These are phyloP conservation scores for Sternotherus odoratus DNA, from an alignment of 2,797 vertebrate genomes.

Conservation along the genomic window DNA sequence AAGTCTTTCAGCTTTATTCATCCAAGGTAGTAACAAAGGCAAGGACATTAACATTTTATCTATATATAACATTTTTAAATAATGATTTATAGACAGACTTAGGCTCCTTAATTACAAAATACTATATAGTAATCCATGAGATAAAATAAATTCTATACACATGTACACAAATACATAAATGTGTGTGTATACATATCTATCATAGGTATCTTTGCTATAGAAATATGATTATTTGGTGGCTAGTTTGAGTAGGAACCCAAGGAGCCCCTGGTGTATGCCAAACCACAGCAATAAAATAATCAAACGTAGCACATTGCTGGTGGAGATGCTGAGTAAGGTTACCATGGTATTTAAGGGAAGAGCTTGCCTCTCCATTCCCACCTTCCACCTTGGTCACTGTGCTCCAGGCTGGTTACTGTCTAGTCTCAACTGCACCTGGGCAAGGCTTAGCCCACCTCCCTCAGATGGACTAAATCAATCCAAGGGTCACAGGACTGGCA, in stretches of 20 bases:
- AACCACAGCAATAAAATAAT: neutral
- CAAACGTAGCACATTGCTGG: neutral
- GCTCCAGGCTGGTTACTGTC: neutral
- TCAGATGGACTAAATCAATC: accelerated
- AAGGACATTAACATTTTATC: neutral
- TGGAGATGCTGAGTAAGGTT: neutral
- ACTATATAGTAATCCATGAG: neutral
- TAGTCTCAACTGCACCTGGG: neutral
- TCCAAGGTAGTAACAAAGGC: neutral
- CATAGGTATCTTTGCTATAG: too few relatives aligned
- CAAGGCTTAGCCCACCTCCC: accelerated
- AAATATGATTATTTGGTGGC: too few relatives aligned
- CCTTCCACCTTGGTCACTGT: neutral
- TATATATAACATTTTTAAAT: neutral
- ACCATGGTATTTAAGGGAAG: neutral
- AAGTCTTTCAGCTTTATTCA: neutral
- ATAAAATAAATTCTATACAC: neutral
- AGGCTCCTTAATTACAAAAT: neutral
- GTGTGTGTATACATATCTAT: too few relatives aligned
- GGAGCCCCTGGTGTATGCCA: neutral
- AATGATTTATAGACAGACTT: neutral
- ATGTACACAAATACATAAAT: neutral
- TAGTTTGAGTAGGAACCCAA: neutral
- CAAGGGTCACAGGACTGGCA: accelerated
- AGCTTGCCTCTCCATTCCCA: neutral